phyloP scores from a whole-genome alignment of 92 coral and sea anemone genomes.

The Parazoanthus swiftii region DNA sequence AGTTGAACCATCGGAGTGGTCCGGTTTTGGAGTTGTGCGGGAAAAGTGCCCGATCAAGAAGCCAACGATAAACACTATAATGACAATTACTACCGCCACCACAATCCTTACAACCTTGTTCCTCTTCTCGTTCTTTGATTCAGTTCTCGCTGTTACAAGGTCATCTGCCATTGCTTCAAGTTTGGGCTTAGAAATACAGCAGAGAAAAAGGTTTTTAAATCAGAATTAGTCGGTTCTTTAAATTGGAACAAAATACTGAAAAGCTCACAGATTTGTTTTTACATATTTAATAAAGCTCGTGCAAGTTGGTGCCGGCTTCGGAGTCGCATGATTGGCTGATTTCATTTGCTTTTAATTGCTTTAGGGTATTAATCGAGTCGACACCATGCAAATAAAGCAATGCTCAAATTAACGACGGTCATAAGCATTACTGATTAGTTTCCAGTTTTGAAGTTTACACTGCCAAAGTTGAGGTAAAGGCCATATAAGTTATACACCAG shows the following conservation, averaged over 20 bases:
- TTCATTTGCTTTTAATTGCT: background rate
- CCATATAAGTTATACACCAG: no score
- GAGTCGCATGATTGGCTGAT: background rate
- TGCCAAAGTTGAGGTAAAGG: no score
- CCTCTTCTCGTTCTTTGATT: slow-evolving; percentile 1
- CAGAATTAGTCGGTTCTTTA: no score
- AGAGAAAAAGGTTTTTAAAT: background rate
- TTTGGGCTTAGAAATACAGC: background rate
- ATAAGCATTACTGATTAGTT: no score
- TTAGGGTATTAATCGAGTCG: background rate
- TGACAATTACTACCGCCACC: slow-evolving; percentile 18
- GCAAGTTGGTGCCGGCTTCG: background rate
- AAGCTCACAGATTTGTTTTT: background rate
- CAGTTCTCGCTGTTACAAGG: background rate
- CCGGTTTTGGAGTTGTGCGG: background rate
- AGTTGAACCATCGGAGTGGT: background rate
- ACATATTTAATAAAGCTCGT: background rate
- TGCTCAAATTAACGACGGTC: no score
- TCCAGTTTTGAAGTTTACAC: no score
- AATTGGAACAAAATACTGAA: background rate
- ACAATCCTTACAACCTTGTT: slow-evolving; percentile 28
- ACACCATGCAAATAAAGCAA: background rate
- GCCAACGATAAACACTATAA: slow-evolving; percentile 20
- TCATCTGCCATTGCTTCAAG: slow-evolving; percentile 12
- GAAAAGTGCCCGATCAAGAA: slow-evolving; percentile 25